These are phyloP conservation scores for Hydropsyche tenuis DNA, from an alignment of 1,140 invertebrate species.

Conservation along the genomic window DNA sequence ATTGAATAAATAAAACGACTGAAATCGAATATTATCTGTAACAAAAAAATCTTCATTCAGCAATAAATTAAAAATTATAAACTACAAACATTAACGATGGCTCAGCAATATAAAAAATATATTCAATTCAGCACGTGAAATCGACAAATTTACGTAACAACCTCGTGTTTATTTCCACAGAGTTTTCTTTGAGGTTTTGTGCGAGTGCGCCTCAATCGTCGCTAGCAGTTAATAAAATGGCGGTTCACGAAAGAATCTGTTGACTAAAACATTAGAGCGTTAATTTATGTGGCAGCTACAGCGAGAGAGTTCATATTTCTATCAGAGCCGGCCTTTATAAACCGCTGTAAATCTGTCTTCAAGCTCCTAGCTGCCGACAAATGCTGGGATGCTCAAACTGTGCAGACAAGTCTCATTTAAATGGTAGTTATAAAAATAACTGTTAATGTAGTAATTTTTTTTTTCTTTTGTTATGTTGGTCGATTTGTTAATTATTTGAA, in stretches of 20 bases:
- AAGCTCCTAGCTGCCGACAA: conserved; percentile 11
- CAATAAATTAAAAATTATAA: no score
- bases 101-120: no score
- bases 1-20: no score
- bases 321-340: conserved; percentile 47
- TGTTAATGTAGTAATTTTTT: no score
- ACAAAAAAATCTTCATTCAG: no score
- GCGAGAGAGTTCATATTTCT: conserved; percentile 49
- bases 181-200: no score
- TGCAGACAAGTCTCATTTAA: background rate
- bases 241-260: conserved; percentile 46
- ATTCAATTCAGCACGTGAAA: background rate
- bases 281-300: conserved; percentile 49
- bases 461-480: no score
- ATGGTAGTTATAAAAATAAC: no score
- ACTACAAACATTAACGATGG: no score
- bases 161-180: background rate
- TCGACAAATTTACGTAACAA: background rate
- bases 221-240: conserved; percentile 48
- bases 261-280: conserved; percentile 49
- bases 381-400: conserved; percentile 10
- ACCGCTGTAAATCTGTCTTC: conserved; percentile 47
- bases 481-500: no score
- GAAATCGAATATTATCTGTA: no score
- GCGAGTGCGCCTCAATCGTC: conserved; percentile 28